A percentile compares a stretch with the other conserved stretches of the same genome.
Conservation (phyloP, 2,888 invertebrate species). For the Dermolepida albohirtum region DNA sequence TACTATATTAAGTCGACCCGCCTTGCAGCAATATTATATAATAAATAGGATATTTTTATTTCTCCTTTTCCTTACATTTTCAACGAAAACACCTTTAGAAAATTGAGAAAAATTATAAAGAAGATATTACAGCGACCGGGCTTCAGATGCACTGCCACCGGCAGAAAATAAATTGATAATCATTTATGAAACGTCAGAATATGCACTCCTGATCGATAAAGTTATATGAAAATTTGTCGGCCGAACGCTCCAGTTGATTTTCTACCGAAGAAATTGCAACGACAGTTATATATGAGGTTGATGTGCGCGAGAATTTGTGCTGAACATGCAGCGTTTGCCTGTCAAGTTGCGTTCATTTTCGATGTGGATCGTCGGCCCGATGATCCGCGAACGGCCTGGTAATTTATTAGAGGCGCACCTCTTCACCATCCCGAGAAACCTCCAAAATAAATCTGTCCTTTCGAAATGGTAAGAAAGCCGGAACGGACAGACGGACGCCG, state of each 20-base stretch:
- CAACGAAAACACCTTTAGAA: too few relatives aligned
- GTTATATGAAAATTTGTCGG: constrained; percentile 13
- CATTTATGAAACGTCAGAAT: not conserved
- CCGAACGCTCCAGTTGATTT: constrained; percentile 16
- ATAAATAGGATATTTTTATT: too few relatives aligned
- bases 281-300: constrained; percentile 20
- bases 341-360: constrained; percentile 9
- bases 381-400: constrained; percentile 16
- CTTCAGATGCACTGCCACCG: too few relatives aligned
- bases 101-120: too few relatives aligned
- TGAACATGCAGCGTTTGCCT: constrained; percentile 10
- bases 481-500: not conserved
- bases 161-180: not conserved
- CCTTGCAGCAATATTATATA: too few relatives aligned
- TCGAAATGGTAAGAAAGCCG: constrained; percentile 16
- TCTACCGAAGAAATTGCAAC: constrained; percentile 4
- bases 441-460: constrained; percentile 41
- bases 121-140: too few relatives aligned
- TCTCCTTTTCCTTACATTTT: too few relatives aligned
- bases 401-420: constrained; percentile 17
- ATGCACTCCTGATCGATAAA: not conserved
- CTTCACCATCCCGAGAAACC: not conserved
- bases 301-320: not conserved
- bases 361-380: constrained; percentile 8
- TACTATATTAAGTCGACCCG: too few relatives aligned